phyloP scores from a whole-genome alignment of 2,797 vertebrate genomes.

The Pipistrellus kuhlii region DNA sequence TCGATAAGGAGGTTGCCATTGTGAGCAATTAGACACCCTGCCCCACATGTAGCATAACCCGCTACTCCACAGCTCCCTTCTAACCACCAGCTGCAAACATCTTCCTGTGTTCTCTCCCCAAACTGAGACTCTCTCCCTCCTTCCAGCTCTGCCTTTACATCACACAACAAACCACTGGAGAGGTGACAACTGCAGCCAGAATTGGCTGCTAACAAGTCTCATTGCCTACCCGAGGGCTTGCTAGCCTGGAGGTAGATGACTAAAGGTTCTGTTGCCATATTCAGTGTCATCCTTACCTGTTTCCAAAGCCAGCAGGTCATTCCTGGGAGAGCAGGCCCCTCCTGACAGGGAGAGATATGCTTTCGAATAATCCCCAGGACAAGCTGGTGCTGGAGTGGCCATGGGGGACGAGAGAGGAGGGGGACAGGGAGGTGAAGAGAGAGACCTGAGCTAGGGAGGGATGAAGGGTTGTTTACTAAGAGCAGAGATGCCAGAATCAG shows the following conservation, averaged over 20 bases:
- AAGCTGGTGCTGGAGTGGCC: constrained; percentile 77
- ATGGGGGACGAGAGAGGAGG: constrained; percentile 9
- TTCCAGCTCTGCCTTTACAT: neutral
- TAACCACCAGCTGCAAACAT: neutral
- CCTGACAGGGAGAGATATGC: constrained; percentile 74
- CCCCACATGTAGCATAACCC: neutral
- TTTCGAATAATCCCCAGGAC: constrained; percentile 79
- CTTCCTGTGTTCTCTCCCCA: neutral
- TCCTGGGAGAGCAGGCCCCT: constrained; percentile 61
- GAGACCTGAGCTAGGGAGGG: constrained; percentile 71
- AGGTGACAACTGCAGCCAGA: neutral
- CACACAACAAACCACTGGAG: neutral
- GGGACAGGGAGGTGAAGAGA: neutral
- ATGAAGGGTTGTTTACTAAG: constrained; percentile 80
- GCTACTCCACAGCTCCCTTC: neutral
- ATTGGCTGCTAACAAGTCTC: constrained; percentile 48
- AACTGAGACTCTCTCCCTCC: neutral
- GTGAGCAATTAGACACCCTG: neutral
- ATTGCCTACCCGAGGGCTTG: constrained; percentile 18
- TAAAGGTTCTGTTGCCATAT: neutral
- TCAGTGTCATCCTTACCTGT: constrained; percentile 66
- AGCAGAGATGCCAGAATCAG: constrained; percentile 79
- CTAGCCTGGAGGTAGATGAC: neutral
- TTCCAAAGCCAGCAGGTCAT: constrained; percentile 71
- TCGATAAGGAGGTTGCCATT: neutral